A percentile compares a stretch with the other conserved stretches of the same genome.
Evolutionary conservation across 1,140 invertebrate species (phyloP).

Genomic region (Solenopsis fugax): DNA sequence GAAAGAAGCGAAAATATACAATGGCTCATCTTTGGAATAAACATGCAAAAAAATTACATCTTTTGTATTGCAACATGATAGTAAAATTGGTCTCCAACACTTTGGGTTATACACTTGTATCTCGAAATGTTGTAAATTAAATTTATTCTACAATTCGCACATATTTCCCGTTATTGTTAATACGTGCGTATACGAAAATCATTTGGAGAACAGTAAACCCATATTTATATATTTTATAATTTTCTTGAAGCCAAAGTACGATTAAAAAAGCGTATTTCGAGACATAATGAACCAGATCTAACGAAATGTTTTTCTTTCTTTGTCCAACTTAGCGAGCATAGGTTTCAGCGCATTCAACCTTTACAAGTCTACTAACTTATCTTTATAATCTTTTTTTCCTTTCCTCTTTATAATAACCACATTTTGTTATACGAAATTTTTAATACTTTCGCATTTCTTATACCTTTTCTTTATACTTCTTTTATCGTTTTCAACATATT

Average conservation of each 20-base stretch:
- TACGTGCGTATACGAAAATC: background rate
- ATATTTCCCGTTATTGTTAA: background rate
- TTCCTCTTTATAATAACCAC: constrained; percentile 30
- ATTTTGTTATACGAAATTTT: constrained; percentile 44
- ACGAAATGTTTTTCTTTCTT: constrained; percentile 21
- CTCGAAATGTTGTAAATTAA: background rate
- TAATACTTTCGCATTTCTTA: constrained; percentile 39
- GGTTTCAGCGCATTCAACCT: constrained; percentile 3
- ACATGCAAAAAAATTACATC: background rate
- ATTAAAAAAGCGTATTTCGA: constrained; percentile 24
- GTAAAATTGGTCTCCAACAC: constrained; percentile 3
- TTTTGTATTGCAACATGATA: background rate
- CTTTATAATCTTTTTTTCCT: constrained; percentile 39
- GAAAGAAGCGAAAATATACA: background rate
- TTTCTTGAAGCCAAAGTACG: background rate
- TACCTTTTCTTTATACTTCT: constrained; percentile 40
- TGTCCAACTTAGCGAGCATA: background rate
- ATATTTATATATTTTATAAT: background rate
- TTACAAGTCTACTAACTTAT: constrained; percentile 13
- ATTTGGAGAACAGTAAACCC: background rate
- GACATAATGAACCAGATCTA: background rate
- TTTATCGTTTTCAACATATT: constrained; percentile 27
- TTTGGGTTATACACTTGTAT: background rate
- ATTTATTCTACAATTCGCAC: constrained; percentile 1
- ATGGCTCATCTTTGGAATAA: background rate